Evolutionary conservation across 2,888 invertebrate species (phyloP), one percentile per base, ranked within the genome.

Genomic region (Notodonta dromedarius): DNA sequence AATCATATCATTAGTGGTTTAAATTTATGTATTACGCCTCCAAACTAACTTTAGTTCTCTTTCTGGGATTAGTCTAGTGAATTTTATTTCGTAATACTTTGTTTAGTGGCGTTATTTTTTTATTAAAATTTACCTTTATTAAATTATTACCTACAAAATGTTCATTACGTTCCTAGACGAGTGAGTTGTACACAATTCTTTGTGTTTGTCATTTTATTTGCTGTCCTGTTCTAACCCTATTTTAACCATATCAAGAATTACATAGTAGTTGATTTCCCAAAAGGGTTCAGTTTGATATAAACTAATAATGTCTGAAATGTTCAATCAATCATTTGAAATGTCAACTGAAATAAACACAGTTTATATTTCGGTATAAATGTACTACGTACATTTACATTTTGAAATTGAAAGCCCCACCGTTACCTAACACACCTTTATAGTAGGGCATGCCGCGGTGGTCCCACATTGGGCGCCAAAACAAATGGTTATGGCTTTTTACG

Each of bases 391-490:
- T 74, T 69, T 67, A 63, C 58, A 74, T 74, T 69, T 61, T 56
- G 56, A 66, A 54, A 71, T 61, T 56, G 56, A 66, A 54, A 63
- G 59, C 51, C 55, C 60, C 59, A 60, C 53, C 57, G 58, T 63
- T 63, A 63, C 58, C 61, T 63, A 52, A 24, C 67, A 32, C 60
- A 62, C 62, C 61, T 69, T 66, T 67, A 66, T 65, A 62, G 70
- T 62, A 72, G 70, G n/a, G 66, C 67, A 80, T 79, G 79, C 79
- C 76, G 71, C 69, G 66, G 59, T 48, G 54, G 74, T 59, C 74
- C 77, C 81, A 68, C 74, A 78, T 78, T 78, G 83, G 81, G 79
- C 78, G 80, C 79, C 84, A 79, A 82, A 82, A 79, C 66, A 77
- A 77, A 74, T 74, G 77, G 69, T 74, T 74, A 74, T 77, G 71